Percentiles rank a stretch among this genome's conserved stretches.
Evolutionary conservation across 2,797 vertebrate genomes (phyloP).

Genomic region (Botia almorhae): DNA sequence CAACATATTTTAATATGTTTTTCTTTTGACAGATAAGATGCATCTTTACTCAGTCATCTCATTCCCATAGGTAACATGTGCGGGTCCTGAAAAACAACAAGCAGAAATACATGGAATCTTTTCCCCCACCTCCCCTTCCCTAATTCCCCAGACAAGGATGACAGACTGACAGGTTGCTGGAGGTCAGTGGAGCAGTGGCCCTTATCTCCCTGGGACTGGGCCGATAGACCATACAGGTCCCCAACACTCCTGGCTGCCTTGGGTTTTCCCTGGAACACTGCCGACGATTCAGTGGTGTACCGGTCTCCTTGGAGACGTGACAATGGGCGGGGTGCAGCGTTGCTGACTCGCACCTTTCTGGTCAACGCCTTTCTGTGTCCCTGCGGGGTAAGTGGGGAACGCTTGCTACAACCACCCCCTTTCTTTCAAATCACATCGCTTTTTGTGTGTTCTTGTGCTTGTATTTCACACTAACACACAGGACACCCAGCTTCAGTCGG

Average conservation of each 20-base stretch:
- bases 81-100: conserved; percentile 9
- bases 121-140: conserved; percentile 15
- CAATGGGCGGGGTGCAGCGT: conserved; percentile 77
- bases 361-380: conserved; percentile 82
- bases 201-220: conserved; percentile 71
- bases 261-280: conserved; percentile 65
- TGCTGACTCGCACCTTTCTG: conserved; percentile 85
- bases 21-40: background rate
- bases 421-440: conserved; percentile 48
- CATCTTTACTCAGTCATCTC: background rate
- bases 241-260: conserved; percentile 69
- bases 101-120: conserved; percentile 16
- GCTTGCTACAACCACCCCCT: conserved; percentile 57
- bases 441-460: conserved; percentile 52
- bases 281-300: conserved; percentile 46
- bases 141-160: conserved; percentile 70
- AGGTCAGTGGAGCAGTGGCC: conserved; percentile 72
- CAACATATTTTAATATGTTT: background rate
- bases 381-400: conserved; percentile 61
- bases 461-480: conserved; percentile 66
- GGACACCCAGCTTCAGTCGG: conserved; percentile 73
- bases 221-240: conserved; percentile 73
- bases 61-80: conserved; percentile 9
- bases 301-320: conserved; percentile 76
- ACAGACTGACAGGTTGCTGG: conserved; percentile 79